phyloP scores from a whole-genome alignment of 2,888 invertebrate species.

The Acutogordius australiensis region DNA sequence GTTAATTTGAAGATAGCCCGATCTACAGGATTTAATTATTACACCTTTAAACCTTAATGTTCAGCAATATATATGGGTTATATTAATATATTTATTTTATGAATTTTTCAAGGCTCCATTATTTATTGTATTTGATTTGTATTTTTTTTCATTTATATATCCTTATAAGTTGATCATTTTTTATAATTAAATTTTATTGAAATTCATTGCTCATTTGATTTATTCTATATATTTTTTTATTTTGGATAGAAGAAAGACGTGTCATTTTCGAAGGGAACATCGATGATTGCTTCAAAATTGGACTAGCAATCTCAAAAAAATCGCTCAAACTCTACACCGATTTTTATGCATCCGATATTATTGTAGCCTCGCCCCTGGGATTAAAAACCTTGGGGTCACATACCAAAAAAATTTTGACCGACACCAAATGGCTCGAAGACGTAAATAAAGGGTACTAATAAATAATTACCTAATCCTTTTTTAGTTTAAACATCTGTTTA shows the following conservation, averaged over 20 bases:
- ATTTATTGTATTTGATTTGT: too few species aligned
- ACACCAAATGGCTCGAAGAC: not conserved
- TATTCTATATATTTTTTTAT: not conserved
- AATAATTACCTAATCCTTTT: not conserved
- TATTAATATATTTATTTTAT: too few species aligned
- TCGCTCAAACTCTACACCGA: conserved; percentile 64
- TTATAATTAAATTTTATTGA: too few species aligned
- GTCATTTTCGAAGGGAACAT: conserved; percentile 57
- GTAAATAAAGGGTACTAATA: not conserved
- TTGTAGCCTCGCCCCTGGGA: conserved; percentile 72
- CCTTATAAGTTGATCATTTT: too few species aligned
- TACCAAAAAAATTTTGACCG: not conserved
- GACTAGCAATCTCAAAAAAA: conserved; percentile 65
- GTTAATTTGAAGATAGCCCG: too few species aligned
- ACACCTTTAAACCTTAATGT: too few species aligned
- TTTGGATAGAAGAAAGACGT: conserved; percentile 43
- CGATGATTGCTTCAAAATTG: conserved; percentile 75
- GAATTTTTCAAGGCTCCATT: too few species aligned
- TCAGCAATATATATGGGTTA: too few species aligned
- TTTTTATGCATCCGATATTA: conserved; percentile 72
- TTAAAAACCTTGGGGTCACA: conserved; percentile 38
- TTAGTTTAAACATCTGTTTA: too few species aligned
- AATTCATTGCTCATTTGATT: not conserved
- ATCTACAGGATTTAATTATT: too few species aligned
- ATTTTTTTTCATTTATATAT: too few species aligned